Conservation (phyloP, 92 coral and sea anemone species). For the Metridium senile region DNA sequence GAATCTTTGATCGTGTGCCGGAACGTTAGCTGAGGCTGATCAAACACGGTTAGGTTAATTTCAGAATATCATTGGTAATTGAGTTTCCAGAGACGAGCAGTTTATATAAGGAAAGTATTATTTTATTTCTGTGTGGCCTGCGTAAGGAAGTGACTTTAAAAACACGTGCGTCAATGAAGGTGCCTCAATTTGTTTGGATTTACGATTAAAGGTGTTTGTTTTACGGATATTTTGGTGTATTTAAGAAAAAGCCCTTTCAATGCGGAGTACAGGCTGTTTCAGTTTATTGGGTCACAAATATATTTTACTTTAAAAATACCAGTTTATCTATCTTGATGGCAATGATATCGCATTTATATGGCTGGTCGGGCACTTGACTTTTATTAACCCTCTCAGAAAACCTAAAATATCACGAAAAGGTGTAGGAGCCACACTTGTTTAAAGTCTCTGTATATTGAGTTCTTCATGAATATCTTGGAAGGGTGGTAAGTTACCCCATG, state of each 20-base stretch:
- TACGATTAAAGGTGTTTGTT: not conserved
- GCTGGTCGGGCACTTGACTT: not conserved
- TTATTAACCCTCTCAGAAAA: not conserved
- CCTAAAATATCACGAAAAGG: not conserved
- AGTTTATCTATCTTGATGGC: not conserved
- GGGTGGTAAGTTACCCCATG: no score
- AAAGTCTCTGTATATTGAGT: no score
- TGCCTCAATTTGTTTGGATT: not conserved
- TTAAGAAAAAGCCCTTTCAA: not conserved
- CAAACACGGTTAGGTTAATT: not conserved
- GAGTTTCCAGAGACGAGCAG: not conserved
- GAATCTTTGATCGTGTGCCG: conserved; percentile 3
- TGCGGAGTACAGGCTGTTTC: no score
- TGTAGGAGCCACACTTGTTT: not conserved
- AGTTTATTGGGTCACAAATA: not conserved
- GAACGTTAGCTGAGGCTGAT: not conserved
- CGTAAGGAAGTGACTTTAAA: not conserved
- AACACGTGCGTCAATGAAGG: not conserved
- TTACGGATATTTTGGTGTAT: not conserved
- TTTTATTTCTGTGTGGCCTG: not conserved
- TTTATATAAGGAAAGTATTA: not conserved
- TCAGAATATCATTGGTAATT: not conserved
- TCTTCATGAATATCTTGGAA: no score
- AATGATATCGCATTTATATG: not conserved
- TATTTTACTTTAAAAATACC: not conserved